Conservation (phyloP, 2,888 invertebrate species). For the Hedya salicella region DNA sequence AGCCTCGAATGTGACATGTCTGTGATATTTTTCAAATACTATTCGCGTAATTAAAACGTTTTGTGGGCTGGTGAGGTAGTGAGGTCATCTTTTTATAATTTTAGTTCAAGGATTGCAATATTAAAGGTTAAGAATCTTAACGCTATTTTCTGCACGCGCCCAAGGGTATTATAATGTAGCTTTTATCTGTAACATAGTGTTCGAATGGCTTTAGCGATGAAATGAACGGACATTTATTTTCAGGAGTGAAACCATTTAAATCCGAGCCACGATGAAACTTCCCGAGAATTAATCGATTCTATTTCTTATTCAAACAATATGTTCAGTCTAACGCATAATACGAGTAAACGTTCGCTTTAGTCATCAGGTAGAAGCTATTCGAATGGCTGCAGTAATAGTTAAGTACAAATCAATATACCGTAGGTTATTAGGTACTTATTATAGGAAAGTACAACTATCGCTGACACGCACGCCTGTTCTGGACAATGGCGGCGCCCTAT, state of each 20-base stretch:
- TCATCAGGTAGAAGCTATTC: conserved; percentile 1
- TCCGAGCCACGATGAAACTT: conserved; percentile 30
- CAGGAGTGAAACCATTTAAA: conserved; percentile 33
- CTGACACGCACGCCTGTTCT: conserved; percentile 74
- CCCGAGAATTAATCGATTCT: conserved; percentile 40
- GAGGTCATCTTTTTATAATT: conserved; percentile 22
- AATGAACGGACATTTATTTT: conserved; percentile 36
- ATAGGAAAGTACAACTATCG: conserved; percentile 61
- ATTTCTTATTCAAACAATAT: conserved; percentile 39
- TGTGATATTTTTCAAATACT: not conserved
- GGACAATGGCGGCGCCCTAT: conserved; percentile 75
- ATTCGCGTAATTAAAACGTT: not conserved
- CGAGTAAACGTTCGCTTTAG: conserved; percentile 19
- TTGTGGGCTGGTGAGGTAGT: conserved; percentile 7
- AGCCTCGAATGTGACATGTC: not conserved
- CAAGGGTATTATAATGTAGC: conserved; percentile 17
- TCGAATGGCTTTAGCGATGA: conserved; percentile 12
- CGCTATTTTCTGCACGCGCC: conserved; percentile 9
- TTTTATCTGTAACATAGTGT: conserved; percentile 26
- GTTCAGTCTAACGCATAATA: conserved; percentile 30
- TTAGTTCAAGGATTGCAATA: conserved; percentile 12
- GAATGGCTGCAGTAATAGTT: conserved; percentile 11
- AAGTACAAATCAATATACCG: conserved; percentile 39
- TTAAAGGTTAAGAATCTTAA: conserved; percentile 24
- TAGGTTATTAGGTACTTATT: conserved; percentile 32